A percentile compares a stretch with the other conserved stretches of the same genome.
These are phyloP conservation scores for Caranx melampygus DNA, from an alignment of 2,113 vertebrate species.

Conservation along the genomic window DNA sequence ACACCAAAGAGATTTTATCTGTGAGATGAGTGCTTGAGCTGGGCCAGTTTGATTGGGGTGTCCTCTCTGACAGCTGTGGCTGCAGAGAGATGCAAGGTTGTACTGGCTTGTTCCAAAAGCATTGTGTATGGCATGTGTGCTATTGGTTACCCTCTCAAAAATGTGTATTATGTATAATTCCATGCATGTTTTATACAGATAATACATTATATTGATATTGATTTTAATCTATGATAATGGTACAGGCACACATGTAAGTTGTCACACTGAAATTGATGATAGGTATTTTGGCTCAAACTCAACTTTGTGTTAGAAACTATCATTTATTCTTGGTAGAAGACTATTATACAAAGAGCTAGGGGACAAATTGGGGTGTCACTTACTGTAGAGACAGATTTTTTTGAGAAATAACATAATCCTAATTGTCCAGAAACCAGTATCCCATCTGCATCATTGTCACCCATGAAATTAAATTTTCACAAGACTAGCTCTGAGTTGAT, in stretches of 20 bases:
- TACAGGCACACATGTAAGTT: slow-evolving; percentile 15
- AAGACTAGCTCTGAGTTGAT: slow-evolving; percentile 63
- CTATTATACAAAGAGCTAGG: neutral
- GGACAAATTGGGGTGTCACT: slow-evolving; percentile 39
- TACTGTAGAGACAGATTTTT: slow-evolving; percentile 33
- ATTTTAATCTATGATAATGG: neutral
- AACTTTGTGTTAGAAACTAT: neutral
- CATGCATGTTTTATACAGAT: too few relatives aligned
- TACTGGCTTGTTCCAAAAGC: neutral
- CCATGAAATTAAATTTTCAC: slow-evolving; percentile 79
- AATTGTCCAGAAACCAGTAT: slow-evolving; percentile 66
- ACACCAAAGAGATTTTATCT: slow-evolving; percentile 65
- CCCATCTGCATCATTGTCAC: slow-evolving; percentile 63
- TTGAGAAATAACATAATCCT: slow-evolving; percentile 54
- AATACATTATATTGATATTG: too few relatives aligned
- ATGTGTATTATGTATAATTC: too few relatives aligned
- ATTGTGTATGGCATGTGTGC: neutral
- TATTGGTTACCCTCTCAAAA: too few relatives aligned
- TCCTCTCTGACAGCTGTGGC: slow-evolving; percentile 47
- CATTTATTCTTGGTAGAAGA: slow-evolving; percentile 7
- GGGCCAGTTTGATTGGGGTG: slow-evolving; percentile 49
- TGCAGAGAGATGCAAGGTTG: neutral
- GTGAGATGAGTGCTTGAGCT: slow-evolving; percentile 56
- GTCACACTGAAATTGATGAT: neutral
- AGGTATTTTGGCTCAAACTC: neutral